These are phyloP conservation scores for Subanguina moxae DNA, from an alignment of 1,140 invertebrate species.

Conservation along the genomic window DNA sequence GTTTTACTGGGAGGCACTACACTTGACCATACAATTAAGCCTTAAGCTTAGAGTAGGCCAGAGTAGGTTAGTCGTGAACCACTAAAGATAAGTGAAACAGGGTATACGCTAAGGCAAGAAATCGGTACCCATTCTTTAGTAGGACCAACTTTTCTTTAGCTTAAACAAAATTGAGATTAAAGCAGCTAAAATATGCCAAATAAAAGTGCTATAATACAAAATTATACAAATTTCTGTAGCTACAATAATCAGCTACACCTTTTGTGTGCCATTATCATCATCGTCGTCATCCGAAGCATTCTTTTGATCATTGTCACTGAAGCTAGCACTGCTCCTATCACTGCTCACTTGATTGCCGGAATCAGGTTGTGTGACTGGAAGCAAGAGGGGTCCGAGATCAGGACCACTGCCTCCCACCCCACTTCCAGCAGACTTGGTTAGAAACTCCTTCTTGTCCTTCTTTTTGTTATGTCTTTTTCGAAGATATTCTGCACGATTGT, in stretches of 20 bases:
- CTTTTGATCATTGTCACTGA: constrained; percentile 1
- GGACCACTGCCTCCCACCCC: not conserved
- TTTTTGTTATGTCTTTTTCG: not conserved
- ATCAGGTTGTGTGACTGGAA: not conserved
- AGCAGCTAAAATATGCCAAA: too few species aligned
- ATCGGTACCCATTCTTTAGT: too few species aligned
- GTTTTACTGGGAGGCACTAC: too few species aligned
- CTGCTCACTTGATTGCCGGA: not conserved
- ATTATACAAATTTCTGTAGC: too few species aligned
- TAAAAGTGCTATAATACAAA: too few species aligned
- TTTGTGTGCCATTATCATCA: not conserved
- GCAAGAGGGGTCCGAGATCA: not conserved
- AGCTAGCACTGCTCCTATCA: not conserved
- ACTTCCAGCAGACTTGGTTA: not conserved
- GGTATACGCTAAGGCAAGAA: too few species aligned
- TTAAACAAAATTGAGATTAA: too few species aligned
- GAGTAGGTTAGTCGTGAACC: too few species aligned
- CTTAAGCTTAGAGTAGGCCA: too few species aligned
- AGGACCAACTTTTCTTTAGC: too few species aligned
- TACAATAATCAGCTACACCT: not conserved
- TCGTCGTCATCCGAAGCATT: not conserved
- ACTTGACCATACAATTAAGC: too few species aligned
- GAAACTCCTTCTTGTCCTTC: not conserved
- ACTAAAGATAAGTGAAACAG: too few species aligned
- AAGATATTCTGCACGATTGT: not conserved